Evolutionary conservation across 1,140 invertebrate genomes (phyloP).

Genomic region (Danaus plexippus): DNA sequence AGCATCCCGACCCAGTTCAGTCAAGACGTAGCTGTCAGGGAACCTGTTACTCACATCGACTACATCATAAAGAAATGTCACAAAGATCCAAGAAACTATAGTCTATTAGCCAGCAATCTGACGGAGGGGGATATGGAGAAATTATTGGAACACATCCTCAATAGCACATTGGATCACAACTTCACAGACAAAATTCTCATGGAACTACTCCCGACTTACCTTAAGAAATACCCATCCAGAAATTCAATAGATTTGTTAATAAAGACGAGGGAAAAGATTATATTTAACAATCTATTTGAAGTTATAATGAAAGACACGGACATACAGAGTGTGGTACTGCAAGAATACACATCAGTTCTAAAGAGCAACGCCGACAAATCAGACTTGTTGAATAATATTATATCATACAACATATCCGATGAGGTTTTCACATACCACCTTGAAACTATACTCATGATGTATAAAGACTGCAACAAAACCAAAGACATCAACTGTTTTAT

Average conservation of each 20-base stretch:
- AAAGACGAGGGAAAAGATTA: slow-evolving; percentile 19
- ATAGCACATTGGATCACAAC: slow-evolving; percentile 12
- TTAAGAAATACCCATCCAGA: slow-evolving; percentile 29
- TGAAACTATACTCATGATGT: slow-evolving; percentile 28
- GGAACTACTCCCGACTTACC: slow-evolving; percentile 25
- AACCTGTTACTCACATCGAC: slow-evolving; percentile 19
- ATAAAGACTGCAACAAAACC: slow-evolving; percentile 34
- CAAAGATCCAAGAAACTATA: slow-evolving; percentile 15
- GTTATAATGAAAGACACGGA: slow-evolving; percentile 29
- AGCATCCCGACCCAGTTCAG: neutral
- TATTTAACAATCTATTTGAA: slow-evolving; percentile 25
- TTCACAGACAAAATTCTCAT: slow-evolving; percentile 29
- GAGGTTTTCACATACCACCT: slow-evolving; percentile 35
- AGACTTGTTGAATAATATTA: slow-evolving; percentile 26
- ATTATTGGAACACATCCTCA: slow-evolving; percentile 25
- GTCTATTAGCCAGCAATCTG: slow-evolving; percentile 20
- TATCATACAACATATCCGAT: slow-evolving; percentile 20
- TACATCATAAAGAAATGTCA: slow-evolving; percentile 20
- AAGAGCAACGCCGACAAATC: slow-evolving; percentile 15
- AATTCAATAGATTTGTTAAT: slow-evolving; percentile 32
- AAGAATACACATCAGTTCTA: slow-evolving; percentile 31
- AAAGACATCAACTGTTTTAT: slow-evolving; percentile 31
- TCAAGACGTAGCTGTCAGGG: slow-evolving; percentile 20
- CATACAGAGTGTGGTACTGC: slow-evolving; percentile 25
- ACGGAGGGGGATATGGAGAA: slow-evolving; percentile 22